A percentile compares a stretch with the other conserved stretches of the same genome.
These are phyloP conservation scores for Metallyticus violacea DNA, from an alignment of 2,888 invertebrate species.

Conservation along the genomic window DNA sequence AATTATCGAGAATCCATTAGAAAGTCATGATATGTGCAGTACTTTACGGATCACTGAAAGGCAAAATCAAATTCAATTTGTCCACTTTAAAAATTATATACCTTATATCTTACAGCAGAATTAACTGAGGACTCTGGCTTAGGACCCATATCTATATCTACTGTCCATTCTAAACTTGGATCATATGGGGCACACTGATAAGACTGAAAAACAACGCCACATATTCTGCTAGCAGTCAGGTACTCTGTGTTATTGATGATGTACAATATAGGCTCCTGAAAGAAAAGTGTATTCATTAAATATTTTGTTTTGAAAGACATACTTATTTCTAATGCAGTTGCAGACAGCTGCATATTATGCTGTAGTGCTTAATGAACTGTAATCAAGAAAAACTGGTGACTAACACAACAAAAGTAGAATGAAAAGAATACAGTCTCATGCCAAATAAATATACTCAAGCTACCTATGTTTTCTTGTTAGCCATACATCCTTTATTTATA, in stretches of 20 bases:
- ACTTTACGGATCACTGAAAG: too few species aligned
- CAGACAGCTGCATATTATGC: not conserved
- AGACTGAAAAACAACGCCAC: constrained; percentile 56
- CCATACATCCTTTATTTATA: too few species aligned
- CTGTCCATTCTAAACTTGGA: constrained; percentile 52
- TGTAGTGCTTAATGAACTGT: too few species aligned
- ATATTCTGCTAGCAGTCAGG: constrained; percentile 55
- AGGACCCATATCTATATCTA: constrained; percentile 40
- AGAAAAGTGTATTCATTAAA: constrained; percentile 29
- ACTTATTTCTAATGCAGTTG: too few species aligned
- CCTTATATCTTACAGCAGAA: not conserved
- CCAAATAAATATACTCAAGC: too few species aligned
- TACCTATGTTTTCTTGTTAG: too few species aligned
- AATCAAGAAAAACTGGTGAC: too few species aligned
- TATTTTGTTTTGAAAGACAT: not conserved
- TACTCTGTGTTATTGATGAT: constrained; percentile 56
- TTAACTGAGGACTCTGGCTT: constrained; percentile 23
- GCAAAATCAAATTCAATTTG: too few species aligned
- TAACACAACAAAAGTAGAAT: too few species aligned
- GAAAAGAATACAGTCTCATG: too few species aligned
- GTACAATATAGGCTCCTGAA: constrained; percentile 58
- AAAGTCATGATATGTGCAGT: too few species aligned
- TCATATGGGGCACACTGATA: constrained; percentile 48
- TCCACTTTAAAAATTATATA: not conserved
- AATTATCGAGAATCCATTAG: too few species aligned